A percentile compares a stretch with the other conserved stretches of the same genome.
Conservation (phyloP, 1,140 invertebrate species). For the Papilio polyxenes region DNA sequence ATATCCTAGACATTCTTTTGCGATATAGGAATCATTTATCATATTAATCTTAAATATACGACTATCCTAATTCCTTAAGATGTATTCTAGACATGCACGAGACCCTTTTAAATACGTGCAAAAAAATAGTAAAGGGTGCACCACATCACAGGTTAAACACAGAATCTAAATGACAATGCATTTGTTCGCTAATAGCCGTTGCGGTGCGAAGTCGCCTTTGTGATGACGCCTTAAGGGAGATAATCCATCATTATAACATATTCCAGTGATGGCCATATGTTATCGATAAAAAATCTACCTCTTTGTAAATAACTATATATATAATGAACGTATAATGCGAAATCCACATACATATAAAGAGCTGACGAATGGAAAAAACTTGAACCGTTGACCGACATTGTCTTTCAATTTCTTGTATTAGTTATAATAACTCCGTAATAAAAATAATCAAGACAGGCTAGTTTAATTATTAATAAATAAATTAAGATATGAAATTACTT, state of each 20-base stretch:
- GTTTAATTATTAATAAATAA: neutral
- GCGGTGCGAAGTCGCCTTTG: slow-evolving; percentile 71
- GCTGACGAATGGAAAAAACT: no score
- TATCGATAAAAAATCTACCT: slow-evolving; percentile 27
- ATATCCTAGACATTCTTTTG: neutral
- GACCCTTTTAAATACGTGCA: slow-evolving; percentile 28
- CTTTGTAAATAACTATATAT: neutral
- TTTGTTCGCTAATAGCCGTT: slow-evolving; percentile 71
- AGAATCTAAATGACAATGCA: slow-evolving; percentile 68
- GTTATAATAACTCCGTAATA: no score
- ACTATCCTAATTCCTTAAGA: slow-evolving; percentile 39
- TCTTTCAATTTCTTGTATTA: no score
- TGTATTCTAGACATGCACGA: slow-evolving; percentile 48
- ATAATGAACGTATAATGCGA: no score
- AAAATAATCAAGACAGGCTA: neutral
- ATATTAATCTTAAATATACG: neutral
- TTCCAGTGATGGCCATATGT: slow-evolving; percentile 45
- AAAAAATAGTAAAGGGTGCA: slow-evolving; percentile 41
- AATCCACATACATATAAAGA: no score
- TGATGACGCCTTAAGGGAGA: slow-evolving; percentile 52
- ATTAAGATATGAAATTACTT: neutral
- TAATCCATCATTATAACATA: slow-evolving; percentile 70
- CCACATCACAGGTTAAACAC: slow-evolving; percentile 61
- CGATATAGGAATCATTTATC: neutral
- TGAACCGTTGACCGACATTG: no score